These are phyloP conservation scores for Aphidius colemani DNA, from an alignment of 2,888 invertebrate species.

Conservation along the genomic window DNA sequence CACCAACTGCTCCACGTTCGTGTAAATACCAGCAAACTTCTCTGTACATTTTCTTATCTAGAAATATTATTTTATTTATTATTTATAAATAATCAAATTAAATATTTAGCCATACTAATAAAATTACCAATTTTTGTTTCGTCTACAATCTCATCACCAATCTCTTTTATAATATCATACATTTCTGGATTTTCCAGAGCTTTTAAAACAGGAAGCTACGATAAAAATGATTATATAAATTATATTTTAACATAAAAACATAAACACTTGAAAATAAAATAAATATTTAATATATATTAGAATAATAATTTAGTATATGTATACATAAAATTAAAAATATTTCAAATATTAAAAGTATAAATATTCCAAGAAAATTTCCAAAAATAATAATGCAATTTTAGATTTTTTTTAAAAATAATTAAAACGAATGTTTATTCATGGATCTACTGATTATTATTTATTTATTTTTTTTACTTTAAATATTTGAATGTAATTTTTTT, in stretches of 20 bases:
- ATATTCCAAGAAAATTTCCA: background rate
- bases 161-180: constrained; percentile 80
- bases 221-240: constrained; percentile 14
- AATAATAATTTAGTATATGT: too few relatives aligned
- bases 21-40: constrained; percentile 90
- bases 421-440: background rate
- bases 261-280: too few relatives aligned
- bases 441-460: too few relatives aligned
- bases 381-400: constrained; percentile 3
- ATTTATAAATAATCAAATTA: background rate
- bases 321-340: too few relatives aligned
- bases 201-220: constrained; percentile 73
- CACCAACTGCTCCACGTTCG: constrained; percentile 94
- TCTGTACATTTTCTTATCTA: constrained; percentile 66
- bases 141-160: constrained; percentile 60
- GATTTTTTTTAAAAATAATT: background rate
- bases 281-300: too few relatives aligned
- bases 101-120: too few relatives aligned
- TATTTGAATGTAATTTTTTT: background rate
- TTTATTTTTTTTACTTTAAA: too few relatives aligned
- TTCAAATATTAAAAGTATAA: too few relatives aligned
- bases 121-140: constrained; percentile 52
- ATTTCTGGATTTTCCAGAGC: constrained; percentile 85
- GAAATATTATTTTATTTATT: background rate
- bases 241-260: too few relatives aligned